Percentiles rank a stretch among this genome's conserved stretches.
Evolutionary conservation across 2,113 vertebrate genomes (phyloP).

Genomic region (Lagopus leucura): DNA sequence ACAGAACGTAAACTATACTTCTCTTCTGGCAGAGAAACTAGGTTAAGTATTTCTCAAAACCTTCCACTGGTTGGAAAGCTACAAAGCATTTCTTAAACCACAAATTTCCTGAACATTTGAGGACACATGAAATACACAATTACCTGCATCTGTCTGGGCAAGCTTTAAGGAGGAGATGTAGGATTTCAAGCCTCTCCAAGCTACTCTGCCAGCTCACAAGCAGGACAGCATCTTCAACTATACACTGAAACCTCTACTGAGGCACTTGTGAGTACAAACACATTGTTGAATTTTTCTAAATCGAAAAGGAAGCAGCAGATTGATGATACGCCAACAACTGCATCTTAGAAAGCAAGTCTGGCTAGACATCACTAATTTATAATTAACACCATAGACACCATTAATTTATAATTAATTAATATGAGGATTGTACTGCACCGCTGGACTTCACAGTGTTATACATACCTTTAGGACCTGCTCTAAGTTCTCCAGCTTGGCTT

Average conservation of each 20-base stretch:
- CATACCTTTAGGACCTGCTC: conserved; percentile 99
- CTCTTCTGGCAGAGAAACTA: background rate
- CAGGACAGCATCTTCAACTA: background rate
- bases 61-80: background rate
- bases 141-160: background rate
- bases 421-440: fast-evolving
- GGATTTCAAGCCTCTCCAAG: background rate
- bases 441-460: fast-evolving
- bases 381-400: too few relatives aligned
- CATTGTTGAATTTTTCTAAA: background rate
- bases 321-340: background rate
- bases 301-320: background rate
- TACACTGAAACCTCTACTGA: background rate
- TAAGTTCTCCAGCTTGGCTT: conserved; percentile 99
- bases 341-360: background rate
- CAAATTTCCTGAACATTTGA: background rate
- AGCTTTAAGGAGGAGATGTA: background rate
- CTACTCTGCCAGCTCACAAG: background rate
- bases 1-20: background rate
- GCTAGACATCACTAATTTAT: background rate
- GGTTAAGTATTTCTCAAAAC: background rate
- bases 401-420: too few relatives aligned
- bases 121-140: background rate
- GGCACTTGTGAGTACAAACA: background rate
- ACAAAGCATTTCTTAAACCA: background rate